Percentiles rank a stretch among this genome's conserved stretches.
phyloP scores from a whole-genome alignment of 2,113 vertebrate species.

The Herpetotheres cachinnans region DNA sequence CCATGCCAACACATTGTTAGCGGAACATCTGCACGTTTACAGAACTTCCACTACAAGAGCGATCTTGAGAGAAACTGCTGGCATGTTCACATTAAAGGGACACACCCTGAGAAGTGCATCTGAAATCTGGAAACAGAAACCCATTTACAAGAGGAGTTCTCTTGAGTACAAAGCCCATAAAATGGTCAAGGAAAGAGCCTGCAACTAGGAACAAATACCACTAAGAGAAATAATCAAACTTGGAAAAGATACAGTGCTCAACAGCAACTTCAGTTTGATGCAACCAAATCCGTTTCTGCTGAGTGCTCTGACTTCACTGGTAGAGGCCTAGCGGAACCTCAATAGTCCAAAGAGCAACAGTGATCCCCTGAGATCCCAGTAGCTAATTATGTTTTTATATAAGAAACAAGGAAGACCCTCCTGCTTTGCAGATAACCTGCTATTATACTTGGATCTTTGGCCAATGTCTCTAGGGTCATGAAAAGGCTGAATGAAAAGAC shows the following conservation, averaged over 20 bases:
- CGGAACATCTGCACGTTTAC: background rate
- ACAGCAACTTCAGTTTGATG: background rate
- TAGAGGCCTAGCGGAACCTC: background rate
- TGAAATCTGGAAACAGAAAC: background rate
- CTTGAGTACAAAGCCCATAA: background rate
- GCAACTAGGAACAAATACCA: background rate
- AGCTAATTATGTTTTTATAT: background rate
- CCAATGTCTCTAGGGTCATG: background rate
- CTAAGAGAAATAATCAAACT: background rate
- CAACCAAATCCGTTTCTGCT: background rate
- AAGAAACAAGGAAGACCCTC: background rate
- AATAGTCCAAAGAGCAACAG: background rate
- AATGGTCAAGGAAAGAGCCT: background rate
- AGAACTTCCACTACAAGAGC: background rate
- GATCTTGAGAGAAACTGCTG: background rate
- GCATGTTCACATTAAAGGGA: background rate
- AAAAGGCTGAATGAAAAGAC: background rate
- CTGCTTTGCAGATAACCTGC: background rate
- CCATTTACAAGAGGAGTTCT: background rate
- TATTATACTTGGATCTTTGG: background rate
- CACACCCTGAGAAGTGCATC: fast-evolving
- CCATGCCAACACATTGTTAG: background rate
- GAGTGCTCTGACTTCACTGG: background rate
- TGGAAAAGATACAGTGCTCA: background rate
- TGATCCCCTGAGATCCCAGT: background rate